Conservation (phyloP, 2,113 vertebrate species). For the Microtus richardsoni region DNA sequence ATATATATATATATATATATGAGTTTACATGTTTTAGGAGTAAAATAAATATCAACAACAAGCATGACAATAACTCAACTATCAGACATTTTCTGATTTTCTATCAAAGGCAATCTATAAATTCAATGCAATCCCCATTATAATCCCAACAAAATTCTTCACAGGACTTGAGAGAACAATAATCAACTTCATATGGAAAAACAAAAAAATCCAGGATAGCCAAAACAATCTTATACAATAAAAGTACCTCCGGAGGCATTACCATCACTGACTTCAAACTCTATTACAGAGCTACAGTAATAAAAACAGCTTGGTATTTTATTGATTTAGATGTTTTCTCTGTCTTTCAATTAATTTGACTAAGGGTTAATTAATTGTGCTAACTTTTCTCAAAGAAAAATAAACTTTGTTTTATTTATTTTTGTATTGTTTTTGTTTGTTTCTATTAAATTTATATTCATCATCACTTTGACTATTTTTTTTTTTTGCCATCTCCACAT, state of each 20-base stretch:
- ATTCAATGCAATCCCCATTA: too few species aligned
- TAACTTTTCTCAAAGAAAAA: neutral
- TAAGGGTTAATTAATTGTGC: neutral
- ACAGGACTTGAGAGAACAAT: too few species aligned
- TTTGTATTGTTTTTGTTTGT: neutral
- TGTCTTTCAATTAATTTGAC: neutral
- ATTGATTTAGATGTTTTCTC: neutral
- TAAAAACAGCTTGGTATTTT: too few species aligned
- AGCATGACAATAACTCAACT: neutral
- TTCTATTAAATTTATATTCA: neutral
- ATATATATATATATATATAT: neutral
- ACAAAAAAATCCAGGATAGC: too few species aligned
- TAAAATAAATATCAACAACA: neutral
- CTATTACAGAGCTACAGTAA: too few species aligned
- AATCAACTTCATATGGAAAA: too few species aligned
- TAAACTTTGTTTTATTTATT: too few species aligned
- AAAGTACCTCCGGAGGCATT: too few species aligned
- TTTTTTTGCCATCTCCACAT: neutral
- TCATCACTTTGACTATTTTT: neutral
- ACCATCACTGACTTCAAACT: too few species aligned
- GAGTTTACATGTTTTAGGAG: neutral
- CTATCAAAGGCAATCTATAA: too few species aligned
- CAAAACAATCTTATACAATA: too few species aligned
- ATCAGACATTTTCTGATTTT: neutral
- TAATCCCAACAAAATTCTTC: too few species aligned